phyloP scores from a whole-genome alignment of 2,113 vertebrate species.

The Mus spicilegus region DNA sequence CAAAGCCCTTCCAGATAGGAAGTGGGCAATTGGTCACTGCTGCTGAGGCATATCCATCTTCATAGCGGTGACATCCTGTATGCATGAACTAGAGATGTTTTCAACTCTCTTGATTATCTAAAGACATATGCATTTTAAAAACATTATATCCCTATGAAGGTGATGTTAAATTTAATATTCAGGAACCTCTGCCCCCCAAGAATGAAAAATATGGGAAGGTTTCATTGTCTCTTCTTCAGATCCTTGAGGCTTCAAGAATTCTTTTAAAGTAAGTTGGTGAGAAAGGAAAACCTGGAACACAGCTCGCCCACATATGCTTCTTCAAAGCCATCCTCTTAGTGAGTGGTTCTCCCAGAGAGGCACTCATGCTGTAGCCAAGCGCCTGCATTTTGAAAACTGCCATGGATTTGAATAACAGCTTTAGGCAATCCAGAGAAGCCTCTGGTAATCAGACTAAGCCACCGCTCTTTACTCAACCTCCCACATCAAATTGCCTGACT shows the following conservation, averaged over 20 bases:
- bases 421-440: slow-evolving; percentile 38
- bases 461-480: slow-evolving; percentile 27
- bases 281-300: slow-evolving; percentile 26
- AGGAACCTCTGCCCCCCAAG: neutral
- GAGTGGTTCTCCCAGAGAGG: neutral
- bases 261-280: slow-evolving; percentile 13
- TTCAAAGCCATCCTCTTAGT: slow-evolving; percentile 24
- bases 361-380: neutral
- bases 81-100: neutral
- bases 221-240: slow-evolving; percentile 16
- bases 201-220: slow-evolving; percentile 14
- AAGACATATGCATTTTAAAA: neutral
- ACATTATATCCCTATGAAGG: neutral
- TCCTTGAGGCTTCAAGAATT: neutral
- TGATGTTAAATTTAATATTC: slow-evolving; percentile 28
- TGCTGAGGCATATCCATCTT: neutral
- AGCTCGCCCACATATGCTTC: neutral
- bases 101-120: neutral
- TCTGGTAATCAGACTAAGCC: slow-evolving; percentile 47
- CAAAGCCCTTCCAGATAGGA: neutral
- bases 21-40: neutral
- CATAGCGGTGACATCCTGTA: neutral
- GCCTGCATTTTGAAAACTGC: slow-evolving; percentile 53
- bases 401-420: slow-evolving; percentile 52
- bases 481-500: slow-evolving; percentile 28